Evolutionary conservation across 1,140 invertebrate species (phyloP).

Genomic region (Conus betulinus): DNA sequence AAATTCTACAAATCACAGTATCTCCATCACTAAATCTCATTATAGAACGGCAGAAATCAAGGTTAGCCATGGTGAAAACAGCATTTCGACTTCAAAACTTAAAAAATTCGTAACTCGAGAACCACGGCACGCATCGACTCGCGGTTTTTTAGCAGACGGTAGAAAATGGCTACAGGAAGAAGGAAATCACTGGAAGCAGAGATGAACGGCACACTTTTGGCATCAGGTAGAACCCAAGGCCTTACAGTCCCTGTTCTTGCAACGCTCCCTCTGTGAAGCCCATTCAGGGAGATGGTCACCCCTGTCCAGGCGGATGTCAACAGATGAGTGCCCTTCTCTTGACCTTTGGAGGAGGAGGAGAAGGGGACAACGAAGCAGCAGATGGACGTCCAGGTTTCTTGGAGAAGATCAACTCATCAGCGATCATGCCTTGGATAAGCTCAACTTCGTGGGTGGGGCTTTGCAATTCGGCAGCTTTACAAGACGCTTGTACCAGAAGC

Average conservation of each 20-base stretch:
- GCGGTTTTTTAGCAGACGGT: too few relatives aligned
- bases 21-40: too few relatives aligned
- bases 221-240: conserved; percentile 6
- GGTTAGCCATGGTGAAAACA: too few relatives aligned
- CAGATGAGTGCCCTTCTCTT: neutral
- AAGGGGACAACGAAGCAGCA: neutral
- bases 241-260: neutral
- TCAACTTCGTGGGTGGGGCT: neutral
- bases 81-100: too few relatives aligned
- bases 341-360: neutral
- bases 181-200: conserved; percentile 35
- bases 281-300: neutral
- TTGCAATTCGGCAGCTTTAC: neutral
- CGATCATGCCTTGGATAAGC: neutral
- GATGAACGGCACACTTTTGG: conserved; percentile 24
- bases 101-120: too few relatives aligned
- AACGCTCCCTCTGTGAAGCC: neutral
- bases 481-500: conserved; percentile 54
- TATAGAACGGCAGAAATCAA: too few relatives aligned
- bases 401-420: neutral
- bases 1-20: too few relatives aligned
- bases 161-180: conserved; percentile 44
- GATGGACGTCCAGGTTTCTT: neutral
- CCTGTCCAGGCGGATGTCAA: neutral
- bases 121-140: too few relatives aligned